Base-by-base conservation (phyloP, 37 sponge, comb jelly and placozoan species). In the Theonella swinhoei region DNA sequence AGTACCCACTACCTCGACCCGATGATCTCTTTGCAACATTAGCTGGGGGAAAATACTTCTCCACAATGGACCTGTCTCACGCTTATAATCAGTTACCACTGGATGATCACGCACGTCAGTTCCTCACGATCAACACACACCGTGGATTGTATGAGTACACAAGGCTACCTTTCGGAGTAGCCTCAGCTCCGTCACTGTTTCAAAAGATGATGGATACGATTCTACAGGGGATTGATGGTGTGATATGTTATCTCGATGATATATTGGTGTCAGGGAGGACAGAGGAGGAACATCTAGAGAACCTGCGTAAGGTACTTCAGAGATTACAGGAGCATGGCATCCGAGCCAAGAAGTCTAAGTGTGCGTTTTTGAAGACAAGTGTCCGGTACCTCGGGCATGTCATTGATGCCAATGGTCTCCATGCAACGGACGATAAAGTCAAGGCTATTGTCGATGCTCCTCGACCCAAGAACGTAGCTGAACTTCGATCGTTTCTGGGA, bases 11-110 rank as follows among this genome's bases (percentile, higher is more conserved):
- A 11, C 88, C 88, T 11, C 75, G 38, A 24, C 9, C 43, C 0
- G 88, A 87, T 20, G 81, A 87, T 19, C 42, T 81, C 3, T 88
- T 88, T 35, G 78, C 83, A 2, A 26, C 54, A 2, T 28, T 88
- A n/a, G 62, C 68, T 3, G 83, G 83, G 32, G 90, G 90, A 24
- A 33, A 79, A 39, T 42, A 66, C 2, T 89, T 89, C 54, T 69
- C 80, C 17, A 83, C 35, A 30, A 39, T 89, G 36, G 90, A 89
- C 71, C 54, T 89, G 4, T 39, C 38, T 30, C 76, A 70, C 4
- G 90, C 90, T 39, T 89, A 83, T 37, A 43, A 66, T 42, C 76
- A 81, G 59, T 25, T 85, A 5, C 4, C 41, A 1, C 47, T 85
- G 20, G 68, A 66, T 9, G 78, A 64, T 19, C 5, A 60, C 2